These are phyloP conservation scores for Aurelia sp. DNA, from an alignment of 30 jellyfish, hydroid and myxozoan genomes.

Conservation along the genomic window DNA sequence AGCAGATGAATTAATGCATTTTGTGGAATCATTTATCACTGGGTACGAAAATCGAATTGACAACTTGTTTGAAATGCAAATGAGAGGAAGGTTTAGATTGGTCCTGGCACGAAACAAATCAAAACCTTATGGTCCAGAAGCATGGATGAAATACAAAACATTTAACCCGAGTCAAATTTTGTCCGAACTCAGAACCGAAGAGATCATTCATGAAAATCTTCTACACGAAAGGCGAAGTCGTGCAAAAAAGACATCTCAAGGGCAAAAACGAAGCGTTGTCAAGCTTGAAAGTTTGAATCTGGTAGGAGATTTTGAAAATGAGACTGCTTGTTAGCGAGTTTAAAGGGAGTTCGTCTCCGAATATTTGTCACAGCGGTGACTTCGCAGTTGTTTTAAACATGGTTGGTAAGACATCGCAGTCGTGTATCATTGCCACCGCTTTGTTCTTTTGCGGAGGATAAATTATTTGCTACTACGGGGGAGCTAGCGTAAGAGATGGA, in stretches of 20 bases:
- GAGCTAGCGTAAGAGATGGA: no score
- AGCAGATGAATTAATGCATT: constrained; percentile 11
- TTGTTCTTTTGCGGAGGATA: no score
- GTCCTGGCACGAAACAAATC: constrained; percentile 21
- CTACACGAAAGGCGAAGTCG: background rate
- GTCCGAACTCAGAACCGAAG: constrained; percentile 25
- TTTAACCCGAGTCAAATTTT: constrained; percentile 7
- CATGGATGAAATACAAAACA: constrained; percentile 24
- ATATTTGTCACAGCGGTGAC: no score
- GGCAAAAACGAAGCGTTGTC: background rate
- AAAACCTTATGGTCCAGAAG: constrained; percentile 39
- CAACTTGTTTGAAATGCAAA: constrained; percentile 17
- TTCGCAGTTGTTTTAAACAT: no score
- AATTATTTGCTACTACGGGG: no score
- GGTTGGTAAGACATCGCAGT: no score
- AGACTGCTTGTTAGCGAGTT: background rate
- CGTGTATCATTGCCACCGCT: no score
- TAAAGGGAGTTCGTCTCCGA: no score
- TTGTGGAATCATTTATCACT: constrained; percentile 1
- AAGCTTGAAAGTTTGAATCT: background rate
- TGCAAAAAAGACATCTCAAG: background rate
- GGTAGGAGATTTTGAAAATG: background rate
- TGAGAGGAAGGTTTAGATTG: constrained; percentile 13
- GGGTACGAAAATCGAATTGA: constrained; percentile 3
- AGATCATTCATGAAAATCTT: constrained; percentile 6